Percentiles rank a stretch among this genome's conserved stretches.
phyloP scores from a whole-genome alignment of 2,888 invertebrate species.

The Lobophora halterata region DNA sequence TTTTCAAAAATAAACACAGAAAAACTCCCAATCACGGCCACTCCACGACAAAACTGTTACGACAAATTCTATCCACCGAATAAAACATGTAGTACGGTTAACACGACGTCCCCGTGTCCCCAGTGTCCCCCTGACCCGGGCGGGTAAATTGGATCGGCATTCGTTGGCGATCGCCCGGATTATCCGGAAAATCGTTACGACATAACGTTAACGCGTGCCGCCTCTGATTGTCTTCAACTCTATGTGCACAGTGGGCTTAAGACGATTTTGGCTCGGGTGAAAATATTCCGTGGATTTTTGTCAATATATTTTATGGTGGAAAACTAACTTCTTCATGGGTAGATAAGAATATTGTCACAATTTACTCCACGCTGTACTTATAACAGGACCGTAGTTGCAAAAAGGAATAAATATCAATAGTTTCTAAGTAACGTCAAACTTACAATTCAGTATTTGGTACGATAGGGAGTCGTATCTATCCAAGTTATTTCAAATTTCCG shows the following conservation, averaged over 20 bases:
- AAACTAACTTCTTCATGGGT: no score
- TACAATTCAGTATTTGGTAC: no score
- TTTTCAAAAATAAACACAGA: constrained; percentile 4
- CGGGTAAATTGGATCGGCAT: constrained; percentile 54
- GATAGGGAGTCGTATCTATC: no score
- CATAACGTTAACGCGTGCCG: constrained; percentile 44
- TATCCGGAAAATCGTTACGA: constrained; percentile 44
- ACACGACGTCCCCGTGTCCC: constrained; percentile 28
- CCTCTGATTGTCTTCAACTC: constrained; percentile 52
- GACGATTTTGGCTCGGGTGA: neutral
- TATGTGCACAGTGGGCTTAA: constrained; percentile 38
- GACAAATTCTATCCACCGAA: constrained; percentile 30
- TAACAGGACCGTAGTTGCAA: no score
- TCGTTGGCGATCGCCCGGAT: constrained; percentile 38
- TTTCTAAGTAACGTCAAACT: no score
- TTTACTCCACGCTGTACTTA: no score
- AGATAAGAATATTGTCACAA: no score
- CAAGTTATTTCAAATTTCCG: no score
- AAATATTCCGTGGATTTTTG: no score
- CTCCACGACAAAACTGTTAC: constrained; percentile 25
- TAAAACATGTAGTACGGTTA: constrained; percentile 30
- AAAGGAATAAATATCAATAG: no score
- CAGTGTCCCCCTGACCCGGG: constrained; percentile 20
- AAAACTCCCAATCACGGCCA: constrained; percentile 18
- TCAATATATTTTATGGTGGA: no score